These are phyloP conservation scores for Mimachlamys varia DNA, from an alignment of 2,888 invertebrate species.

Conservation along the genomic window DNA sequence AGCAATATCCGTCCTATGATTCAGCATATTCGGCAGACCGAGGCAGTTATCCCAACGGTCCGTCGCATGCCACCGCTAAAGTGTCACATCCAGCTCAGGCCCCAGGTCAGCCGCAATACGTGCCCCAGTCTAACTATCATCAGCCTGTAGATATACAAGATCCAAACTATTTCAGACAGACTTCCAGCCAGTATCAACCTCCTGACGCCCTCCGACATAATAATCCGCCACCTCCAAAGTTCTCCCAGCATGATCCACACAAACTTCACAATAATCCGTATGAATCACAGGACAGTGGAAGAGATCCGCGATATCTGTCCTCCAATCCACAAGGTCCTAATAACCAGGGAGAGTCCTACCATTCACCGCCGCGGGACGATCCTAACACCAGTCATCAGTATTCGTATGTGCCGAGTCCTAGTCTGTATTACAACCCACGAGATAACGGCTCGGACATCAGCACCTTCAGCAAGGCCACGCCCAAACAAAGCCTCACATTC, in stretches of 20 bases:
- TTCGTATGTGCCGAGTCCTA: slow-evolving; percentile 64
- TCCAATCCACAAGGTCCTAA: background rate
- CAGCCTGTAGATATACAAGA: background rate
- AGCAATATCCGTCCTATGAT: background rate
- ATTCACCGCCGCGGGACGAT: background rate
- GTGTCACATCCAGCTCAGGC: background rate
- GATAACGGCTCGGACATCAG: slow-evolving; percentile 65
- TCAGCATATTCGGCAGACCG: background rate
- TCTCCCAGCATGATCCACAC: slow-evolving; percentile 3
- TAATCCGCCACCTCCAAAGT: background rate
- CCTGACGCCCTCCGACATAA: background rate
- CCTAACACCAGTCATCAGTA: slow-evolving; percentile 43
- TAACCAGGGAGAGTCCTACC: background rate
- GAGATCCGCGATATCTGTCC: background rate
- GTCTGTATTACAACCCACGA: slow-evolving; percentile 59
- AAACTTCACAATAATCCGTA: background rate
- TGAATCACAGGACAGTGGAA: background rate
- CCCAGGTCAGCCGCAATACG: background rate
- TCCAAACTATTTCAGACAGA: background rate
- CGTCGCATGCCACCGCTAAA: background rate
- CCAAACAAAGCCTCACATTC: slow-evolving; percentile 66
- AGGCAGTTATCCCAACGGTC: background rate
- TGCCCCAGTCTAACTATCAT: background rate
- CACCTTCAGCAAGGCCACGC: slow-evolving; percentile 62
- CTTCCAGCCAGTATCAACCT: background rate